These are phyloP conservation scores for Champsocephalus gunnari DNA, from an alignment of 2,797 vertebrate genomes.

Conservation along the genomic window DNA sequence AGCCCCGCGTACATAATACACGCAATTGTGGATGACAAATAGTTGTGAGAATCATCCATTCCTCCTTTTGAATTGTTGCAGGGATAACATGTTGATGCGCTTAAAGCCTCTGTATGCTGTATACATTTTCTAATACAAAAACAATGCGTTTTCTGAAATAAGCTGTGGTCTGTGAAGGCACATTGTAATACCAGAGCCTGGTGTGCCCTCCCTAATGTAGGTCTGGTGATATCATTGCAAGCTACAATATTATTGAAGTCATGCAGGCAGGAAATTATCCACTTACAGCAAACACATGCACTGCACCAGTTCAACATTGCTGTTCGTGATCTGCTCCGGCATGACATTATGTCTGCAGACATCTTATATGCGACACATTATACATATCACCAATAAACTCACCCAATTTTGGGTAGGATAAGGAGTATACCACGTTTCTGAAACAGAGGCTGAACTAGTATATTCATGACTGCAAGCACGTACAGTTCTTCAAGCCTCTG, in stretches of 20 bases:
- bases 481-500: neutral
- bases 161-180: neutral
- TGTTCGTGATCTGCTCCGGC: slow-evolving; percentile 42
- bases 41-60: slow-evolving; percentile 18
- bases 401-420: slow-evolving; percentile 24
- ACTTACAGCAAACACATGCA: slow-evolving; percentile 45
- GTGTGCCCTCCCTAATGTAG: slow-evolving; percentile 41
- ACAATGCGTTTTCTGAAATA: slow-evolving; percentile 33
- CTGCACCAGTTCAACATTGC: slow-evolving; percentile 35
- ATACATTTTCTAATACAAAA: slow-evolving; percentile 12
- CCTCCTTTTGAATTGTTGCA: slow-evolving; percentile 17
- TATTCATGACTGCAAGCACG: slow-evolving; percentile 16
- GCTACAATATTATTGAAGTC: slow-evolving; percentile 44
- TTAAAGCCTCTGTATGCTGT: neutral
- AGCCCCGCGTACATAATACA: slow-evolving; percentile 48
- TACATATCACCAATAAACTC: slow-evolving; percentile 21
- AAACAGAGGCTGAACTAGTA: slow-evolving; percentile 19
- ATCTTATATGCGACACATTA: slow-evolving; percentile 27
- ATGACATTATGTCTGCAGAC: slow-evolving; percentile 46
- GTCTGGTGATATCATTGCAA: slow-evolving; percentile 36
- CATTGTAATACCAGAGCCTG: slow-evolving; percentile 20
- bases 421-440: slow-evolving; percentile 37
- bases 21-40: slow-evolving; percentile 26
- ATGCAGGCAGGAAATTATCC: slow-evolving; percentile 58
- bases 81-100: slow-evolving; percentile 27